Evolutionary conservation across 30 jellyfish, hydroid and myxozoan genomes (phyloP), one percentile per base, ranked within the genome.

Genomic region (Cassiopea andromeda): DNA sequence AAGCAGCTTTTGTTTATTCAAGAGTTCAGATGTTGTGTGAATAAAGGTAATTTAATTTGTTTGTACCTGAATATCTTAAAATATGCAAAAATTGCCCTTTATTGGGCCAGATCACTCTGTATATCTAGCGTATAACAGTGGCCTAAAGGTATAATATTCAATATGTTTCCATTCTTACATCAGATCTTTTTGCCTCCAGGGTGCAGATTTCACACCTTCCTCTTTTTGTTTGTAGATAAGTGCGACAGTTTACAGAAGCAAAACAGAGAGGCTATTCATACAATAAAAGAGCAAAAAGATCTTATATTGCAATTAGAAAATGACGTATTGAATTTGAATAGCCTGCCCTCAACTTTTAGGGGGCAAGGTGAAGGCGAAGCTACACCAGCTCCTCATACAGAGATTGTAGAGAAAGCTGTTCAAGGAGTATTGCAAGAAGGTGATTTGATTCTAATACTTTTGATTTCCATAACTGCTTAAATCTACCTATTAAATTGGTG

Each of bases 281-380:
- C 95, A 14, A 46, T 92, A 17, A 88, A 84, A 70, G 98, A 89
- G 17, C 99, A 96, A 80, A 89, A 89, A 80, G 98, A 92, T 13
- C 83, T 96, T 59, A 96, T 96, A 27, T 27, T 78, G 9, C 98
- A 92, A 82, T 72, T 96, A 59, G 99, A 96, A 75, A 85, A 94
- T n/a, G 99, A 96, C 69, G 81, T 96, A 1, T 49, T 96, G 81
- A 92, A 92, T 66, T 90, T 95, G 69, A 80, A 88, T 66, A 84
- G 97, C 48, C 48, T 94, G 44, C 93, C 98, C 45, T 85, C 98
- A 8, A 84, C 92, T 16, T 89, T 71, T 69, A 90, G 98, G 48
- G 99, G 99, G 13, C 98, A 95, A 69, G 98, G 98, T 43, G 98
- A 91, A 85, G 99, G 99, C 17, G 98, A 97, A 64, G 98, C 99